phyloP scores from a whole-genome alignment of 2,113 vertebrate species.

The Regulus satrapa region DNA sequence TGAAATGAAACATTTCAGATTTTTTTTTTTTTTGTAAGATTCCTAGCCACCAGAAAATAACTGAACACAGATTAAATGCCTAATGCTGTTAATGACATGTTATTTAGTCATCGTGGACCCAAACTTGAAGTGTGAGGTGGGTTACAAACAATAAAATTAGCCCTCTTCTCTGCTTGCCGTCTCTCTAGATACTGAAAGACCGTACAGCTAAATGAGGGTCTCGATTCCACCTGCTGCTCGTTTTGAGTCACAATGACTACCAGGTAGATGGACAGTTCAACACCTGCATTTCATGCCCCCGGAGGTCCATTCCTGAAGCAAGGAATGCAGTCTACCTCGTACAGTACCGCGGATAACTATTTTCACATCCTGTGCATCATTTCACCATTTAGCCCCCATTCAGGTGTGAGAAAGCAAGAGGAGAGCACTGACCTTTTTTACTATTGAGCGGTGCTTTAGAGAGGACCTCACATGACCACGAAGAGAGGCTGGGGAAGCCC shows the following conservation, averaged over 20 bases:
- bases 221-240: background rate
- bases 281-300: background rate
- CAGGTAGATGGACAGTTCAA: background rate
- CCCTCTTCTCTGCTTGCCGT: background rate
- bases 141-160: background rate
- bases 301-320: background rate
- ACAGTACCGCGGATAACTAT: background rate
- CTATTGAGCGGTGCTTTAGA: fast-evolving
- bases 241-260: background rate
- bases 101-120: background rate
- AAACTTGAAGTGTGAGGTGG: background rate
- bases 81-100: background rate
- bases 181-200: background rate
- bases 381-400: background rate
- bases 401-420: background rate
- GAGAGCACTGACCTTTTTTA: background rate
- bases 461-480: background rate
- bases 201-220: background rate
- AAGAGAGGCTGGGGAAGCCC: fast-evolving
- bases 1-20: background rate
- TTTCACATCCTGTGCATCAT: background rate
- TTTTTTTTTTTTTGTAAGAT: background rate
- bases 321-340: background rate
- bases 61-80: background rate
- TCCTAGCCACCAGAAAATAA: background rate